A percentile compares a stretch with the other conserved stretches of the same genome.
Evolutionary conservation across 2,113 vertebrate species (phyloP).

Genomic region (Oreocharis arfaki): DNA sequence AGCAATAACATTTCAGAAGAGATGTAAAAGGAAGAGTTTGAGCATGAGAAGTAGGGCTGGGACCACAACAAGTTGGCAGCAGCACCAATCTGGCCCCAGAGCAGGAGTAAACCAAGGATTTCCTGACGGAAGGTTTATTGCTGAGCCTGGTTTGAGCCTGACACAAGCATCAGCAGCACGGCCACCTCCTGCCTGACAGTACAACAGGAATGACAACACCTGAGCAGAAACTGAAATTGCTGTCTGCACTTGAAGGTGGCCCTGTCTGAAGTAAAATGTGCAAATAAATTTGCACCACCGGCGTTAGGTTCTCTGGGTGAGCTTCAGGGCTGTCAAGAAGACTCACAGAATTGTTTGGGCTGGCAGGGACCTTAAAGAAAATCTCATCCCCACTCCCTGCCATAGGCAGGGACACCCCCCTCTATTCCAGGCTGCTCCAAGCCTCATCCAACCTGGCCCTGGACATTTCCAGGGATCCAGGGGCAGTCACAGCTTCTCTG

Average conservation of each 20-base stretch:
- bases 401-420: background rate
- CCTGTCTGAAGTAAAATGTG: background rate
- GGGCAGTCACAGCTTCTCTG: background rate
- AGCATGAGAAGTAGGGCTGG: background rate
- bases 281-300: background rate
- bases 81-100: background rate
- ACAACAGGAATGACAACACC: background rate
- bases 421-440: rapidly evolving
- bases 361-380: background rate
- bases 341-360: background rate
- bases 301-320: background rate
- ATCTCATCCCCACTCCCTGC: background rate
- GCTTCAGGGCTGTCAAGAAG: background rate
- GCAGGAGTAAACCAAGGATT: background rate
- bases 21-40: background rate
- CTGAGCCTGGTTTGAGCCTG: background rate
- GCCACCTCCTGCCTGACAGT: background rate
- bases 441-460: rapidly evolving
- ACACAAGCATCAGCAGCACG: background rate
- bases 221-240: background rate
- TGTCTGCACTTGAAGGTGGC: background rate
- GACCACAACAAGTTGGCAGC: background rate
- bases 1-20: background rate
- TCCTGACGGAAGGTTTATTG: background rate
- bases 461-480: background rate